Evolutionary conservation across 2,797 vertebrate genomes (phyloP), one percentile per base, ranked within the genome.

Genomic region (Lophius americanus): DNA sequence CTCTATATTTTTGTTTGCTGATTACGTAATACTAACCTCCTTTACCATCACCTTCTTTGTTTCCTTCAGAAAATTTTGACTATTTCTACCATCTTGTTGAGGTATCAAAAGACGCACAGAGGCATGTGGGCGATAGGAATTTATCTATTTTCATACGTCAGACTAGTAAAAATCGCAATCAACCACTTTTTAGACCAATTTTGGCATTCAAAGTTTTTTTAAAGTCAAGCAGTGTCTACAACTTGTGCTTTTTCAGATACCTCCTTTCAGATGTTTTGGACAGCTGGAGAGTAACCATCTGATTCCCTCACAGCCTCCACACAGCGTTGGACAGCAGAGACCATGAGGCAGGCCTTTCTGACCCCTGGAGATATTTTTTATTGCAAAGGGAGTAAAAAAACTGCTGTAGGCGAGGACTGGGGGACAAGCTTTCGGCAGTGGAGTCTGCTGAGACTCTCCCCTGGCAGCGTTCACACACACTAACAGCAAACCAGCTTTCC

Each of bases 381-480:
- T 23, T 48, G 53, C 50, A 50, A 10, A 62, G 46, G 48, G 62
- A 52, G 57, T 6, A 32, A 44, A 14, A 64, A 64, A 52, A 6
- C n/a, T 47, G 69, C 78, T 82, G 62, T 50, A 59, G 78, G 81
- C 71, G 68, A 64, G 33, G 13, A 38, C 65, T 64, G 37, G 42
- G 60, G 75, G 75, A 85, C 79, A 85, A 80, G 72, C 46, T 62
- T 60, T 76, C 36, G 4, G 49, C 77, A 81, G 76, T 88, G 36
- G 55, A 76, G 76, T 79, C 75, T 67, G 73, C 70, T 38, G 68
- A 78, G 84, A 78, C 70, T 66, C 48, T 57, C 58, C 50, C 52
- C 78, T 63, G 59, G 59, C 75, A 70, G 73, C 33, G 5, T 67
- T 76, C 64, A 59, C 71, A 71, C 67, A 41, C 60, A 62, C 9